phyloP scores from a whole-genome alignment of 2,888 invertebrate genomes.

The Caenorhabditis sinica region DNA sequence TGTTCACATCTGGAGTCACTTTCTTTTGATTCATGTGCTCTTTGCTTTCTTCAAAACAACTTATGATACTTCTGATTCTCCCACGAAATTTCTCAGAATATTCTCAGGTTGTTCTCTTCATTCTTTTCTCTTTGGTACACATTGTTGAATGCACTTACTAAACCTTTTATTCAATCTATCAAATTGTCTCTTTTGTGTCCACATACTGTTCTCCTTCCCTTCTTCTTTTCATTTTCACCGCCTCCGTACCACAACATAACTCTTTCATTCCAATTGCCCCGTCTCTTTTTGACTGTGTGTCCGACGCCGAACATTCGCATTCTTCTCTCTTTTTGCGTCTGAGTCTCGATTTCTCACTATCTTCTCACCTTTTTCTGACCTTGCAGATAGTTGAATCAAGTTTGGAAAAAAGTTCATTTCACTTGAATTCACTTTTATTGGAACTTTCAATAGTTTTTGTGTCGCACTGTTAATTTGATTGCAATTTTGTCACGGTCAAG shows the following conservation, averaged over 20 bases:
- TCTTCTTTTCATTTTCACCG: slow-evolving; percentile 19
- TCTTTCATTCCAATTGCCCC: slow-evolving; percentile 35
- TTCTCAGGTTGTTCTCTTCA: background rate
- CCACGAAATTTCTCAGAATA: background rate
- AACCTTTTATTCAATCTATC: slow-evolving; percentile 26
- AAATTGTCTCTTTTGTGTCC: slow-evolving; percentile 30
- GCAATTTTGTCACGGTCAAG: background rate
- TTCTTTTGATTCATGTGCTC: background rate
- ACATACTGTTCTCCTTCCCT: slow-evolving; percentile 11
- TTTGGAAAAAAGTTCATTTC: slow-evolving; percentile 19
- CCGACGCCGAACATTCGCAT: slow-evolving; percentile 1
- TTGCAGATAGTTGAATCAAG: background rate
- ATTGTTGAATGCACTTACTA: slow-evolving; percentile 24
- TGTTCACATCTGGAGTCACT: slow-evolving; percentile 13
- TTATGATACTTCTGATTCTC: background rate
- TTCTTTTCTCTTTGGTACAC: background rate
- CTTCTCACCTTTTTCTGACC: slow-evolving; percentile 7
- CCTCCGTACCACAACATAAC: slow-evolving; percentile 36
- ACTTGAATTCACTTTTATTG: background rate
- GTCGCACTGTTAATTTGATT: background rate
- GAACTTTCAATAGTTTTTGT: background rate
- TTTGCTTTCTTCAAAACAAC: background rate
- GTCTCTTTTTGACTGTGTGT: slow-evolving; percentile 4
- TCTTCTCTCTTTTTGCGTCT: slow-evolving; percentile 16
- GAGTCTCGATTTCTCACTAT: slow-evolving; percentile 13